phyloP scores from a whole-genome alignment of 2,113 vertebrate genomes.

The Hydropotes inermis region DNA sequence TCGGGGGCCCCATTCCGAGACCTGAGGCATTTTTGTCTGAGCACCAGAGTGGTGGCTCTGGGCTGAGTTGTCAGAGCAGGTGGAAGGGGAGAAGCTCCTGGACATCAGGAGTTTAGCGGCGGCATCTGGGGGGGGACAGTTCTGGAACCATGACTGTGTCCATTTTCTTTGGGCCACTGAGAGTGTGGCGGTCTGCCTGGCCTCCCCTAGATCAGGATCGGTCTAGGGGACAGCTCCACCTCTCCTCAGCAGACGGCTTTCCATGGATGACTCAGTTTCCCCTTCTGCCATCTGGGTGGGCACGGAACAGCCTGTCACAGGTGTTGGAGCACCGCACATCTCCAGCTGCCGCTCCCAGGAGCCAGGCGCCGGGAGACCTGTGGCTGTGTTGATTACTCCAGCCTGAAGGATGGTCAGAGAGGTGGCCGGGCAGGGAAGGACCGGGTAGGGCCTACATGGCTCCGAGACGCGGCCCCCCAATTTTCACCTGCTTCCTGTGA shows the following conservation, averaged over 20 bases:
- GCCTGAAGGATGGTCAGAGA: rapidly evolving
- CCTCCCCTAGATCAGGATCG: rapidly evolving
- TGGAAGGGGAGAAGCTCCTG: background rate
- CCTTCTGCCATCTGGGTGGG: background rate
- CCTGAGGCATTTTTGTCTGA: background rate
- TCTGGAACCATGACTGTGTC: background rate
- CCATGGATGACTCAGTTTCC: background rate
- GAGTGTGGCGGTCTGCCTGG: background rate
- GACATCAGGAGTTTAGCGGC: background rate
- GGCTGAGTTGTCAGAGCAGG: background rate
- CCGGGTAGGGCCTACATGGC: rapidly evolving
- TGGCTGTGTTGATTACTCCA: background rate
- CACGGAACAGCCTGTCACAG: rapidly evolving
- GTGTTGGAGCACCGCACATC: background rate
- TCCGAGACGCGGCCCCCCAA: rapidly evolving
- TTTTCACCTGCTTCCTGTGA: background rate
- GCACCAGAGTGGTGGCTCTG: background rate
- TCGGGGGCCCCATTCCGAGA: background rate
- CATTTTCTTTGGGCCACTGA: background rate
- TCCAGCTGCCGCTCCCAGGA: rapidly evolving
- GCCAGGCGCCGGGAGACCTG: background rate
- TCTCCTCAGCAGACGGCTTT: rapidly evolving
- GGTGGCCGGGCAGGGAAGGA: background rate
- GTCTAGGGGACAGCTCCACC: too few relatives aligned
- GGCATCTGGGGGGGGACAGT: background rate